A percentile compares a stretch with the other conserved stretches of the same genome.
Evolutionary conservation across 2,888 invertebrate species (phyloP).

Genomic region (Gonocerus acuteangulatus): DNA sequence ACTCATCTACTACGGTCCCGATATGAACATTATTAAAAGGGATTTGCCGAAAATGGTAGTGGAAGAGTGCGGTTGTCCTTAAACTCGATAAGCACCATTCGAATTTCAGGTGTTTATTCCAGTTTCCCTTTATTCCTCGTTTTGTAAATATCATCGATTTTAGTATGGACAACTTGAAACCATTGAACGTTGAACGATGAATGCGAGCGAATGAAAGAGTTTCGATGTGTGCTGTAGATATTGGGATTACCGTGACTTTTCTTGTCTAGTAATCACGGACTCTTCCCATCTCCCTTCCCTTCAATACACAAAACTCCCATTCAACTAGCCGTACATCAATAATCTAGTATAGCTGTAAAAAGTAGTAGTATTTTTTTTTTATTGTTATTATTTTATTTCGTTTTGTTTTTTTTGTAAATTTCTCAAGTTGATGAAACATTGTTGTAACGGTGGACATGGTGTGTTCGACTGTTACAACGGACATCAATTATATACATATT

Average conservation of each 20-base stretch:
- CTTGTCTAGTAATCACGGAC: slow-evolving; percentile 9
- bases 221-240: slow-evolving; percentile 26
- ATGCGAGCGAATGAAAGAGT: slow-evolving; percentile 18
- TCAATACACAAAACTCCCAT: slow-evolving; percentile 19
- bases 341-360: slow-evolving; percentile 25
- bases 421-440: background rate
- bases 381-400: too few relatives aligned
- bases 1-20: slow-evolving; percentile 83
- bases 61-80: slow-evolving; percentile 91
- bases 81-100: slow-evolving; percentile 43
- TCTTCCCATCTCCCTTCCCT: slow-evolving; percentile 18
- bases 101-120: background rate
- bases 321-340: slow-evolving; percentile 17
- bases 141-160: slow-evolving; percentile 19
- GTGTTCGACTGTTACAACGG: slow-evolving; percentile 19
- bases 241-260: slow-evolving; percentile 11
- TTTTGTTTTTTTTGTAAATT: too few relatives aligned
- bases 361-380: slow-evolving; percentile 9
- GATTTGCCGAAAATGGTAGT: slow-evolving; percentile 94
- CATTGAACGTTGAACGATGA: too few relatives aligned
- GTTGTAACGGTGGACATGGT: slow-evolving; percentile 10
- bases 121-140: background rate
- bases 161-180: slow-evolving; percentile 12
- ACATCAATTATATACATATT: slow-evolving; percentile 13
- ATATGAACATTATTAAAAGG: slow-evolving; percentile 83